Evolutionary conservation across 2,888 invertebrate genomes (phyloP).

Genomic region (Campoplex nolae): DNA sequence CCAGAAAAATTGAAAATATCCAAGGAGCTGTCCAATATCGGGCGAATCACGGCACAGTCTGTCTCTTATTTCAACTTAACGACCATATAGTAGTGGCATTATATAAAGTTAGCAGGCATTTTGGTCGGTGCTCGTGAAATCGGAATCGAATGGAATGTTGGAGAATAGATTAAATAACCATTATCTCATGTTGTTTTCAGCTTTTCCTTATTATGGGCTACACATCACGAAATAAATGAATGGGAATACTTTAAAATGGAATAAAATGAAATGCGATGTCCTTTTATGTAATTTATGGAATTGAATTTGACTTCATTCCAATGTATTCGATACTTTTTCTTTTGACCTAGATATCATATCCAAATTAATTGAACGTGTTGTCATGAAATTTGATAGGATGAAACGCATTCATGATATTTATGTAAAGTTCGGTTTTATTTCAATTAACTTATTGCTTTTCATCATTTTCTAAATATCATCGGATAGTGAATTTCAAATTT

Average conservation of each 20-base stretch:
- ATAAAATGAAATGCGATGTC: background rate
- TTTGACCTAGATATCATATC: background rate
- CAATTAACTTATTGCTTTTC: background rate
- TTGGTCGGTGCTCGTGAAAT: constrained; percentile 5
- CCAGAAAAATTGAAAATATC: background rate
- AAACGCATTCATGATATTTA: background rate
- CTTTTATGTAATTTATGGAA: background rate
- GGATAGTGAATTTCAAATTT: background rate
- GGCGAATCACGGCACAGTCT: background rate
- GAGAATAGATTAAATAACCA: constrained; percentile 7
- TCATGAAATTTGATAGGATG: background rate
- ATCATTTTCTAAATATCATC: background rate
- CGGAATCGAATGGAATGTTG: background rate
- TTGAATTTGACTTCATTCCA: background rate
- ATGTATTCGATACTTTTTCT: background rate
- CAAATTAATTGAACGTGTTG: background rate
- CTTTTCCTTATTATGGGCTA: background rate
- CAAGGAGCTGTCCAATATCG: background rate
- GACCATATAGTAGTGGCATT: background rate
- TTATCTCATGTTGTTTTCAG: background rate
- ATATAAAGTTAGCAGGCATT: constrained; percentile 5
- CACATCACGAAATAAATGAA: background rate
- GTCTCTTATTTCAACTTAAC: background rate
- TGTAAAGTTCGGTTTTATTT: background rate
- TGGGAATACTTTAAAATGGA: background rate